Evolutionary conservation across 2,888 invertebrate species (phyloP), one percentile per base, ranked within the genome.

Genomic region (Mesorhabditis spiculigera): DNA sequence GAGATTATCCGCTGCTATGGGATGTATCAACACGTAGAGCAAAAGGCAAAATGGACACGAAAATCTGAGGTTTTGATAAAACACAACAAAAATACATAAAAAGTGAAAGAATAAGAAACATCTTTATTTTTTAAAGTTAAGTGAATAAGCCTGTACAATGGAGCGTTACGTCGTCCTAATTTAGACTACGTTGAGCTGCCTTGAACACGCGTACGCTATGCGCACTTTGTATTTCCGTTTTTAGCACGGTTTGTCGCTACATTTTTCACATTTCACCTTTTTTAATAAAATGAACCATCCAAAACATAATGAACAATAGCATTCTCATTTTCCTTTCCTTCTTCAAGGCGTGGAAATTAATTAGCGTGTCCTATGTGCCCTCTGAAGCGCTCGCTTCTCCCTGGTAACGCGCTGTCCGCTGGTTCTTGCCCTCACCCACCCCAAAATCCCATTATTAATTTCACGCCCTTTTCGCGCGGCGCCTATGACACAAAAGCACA

Each of bases 401-500:
- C n/a, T 50, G 58, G 58, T 50, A 50, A 50, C 58, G 58, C n/a
- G 58, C n/a, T 50, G 8, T 50, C n/a, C 58, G 58, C n/a, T 50
- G 1, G 58, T 50, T 50, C n/a, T 50, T 50, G 58, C 10, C 1
- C n/a, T 50, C n/a, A 13, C 58, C n/a, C 3, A 13, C 8, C 58
- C n/a, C n/a, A 3, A 50, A 50, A 50, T 13, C 58, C 58, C n/a
- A 13, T 50, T 50, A n/a, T n/a, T n/a, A 50, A 50, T 50, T 50
- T 50, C 3, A 10, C 58, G n/a, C n/a, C n/a, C n/a, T n/a, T n/a
- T n/a, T n/a, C n/a, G n/a, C n/a, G n/a, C n/a, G n/a, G 3, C 8
- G 58, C 8, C 8, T 13, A 50, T 50, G 58, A 50, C 16, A 16
- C 75, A 75, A 68, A 75, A 75, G 65, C 75, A 75, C 66, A 64